Evolutionary conservation across 2,113 vertebrate genomes (phyloP), one percentile per base, ranked within the genome.

Genomic region (Forbesichthys agassizii): DNA sequence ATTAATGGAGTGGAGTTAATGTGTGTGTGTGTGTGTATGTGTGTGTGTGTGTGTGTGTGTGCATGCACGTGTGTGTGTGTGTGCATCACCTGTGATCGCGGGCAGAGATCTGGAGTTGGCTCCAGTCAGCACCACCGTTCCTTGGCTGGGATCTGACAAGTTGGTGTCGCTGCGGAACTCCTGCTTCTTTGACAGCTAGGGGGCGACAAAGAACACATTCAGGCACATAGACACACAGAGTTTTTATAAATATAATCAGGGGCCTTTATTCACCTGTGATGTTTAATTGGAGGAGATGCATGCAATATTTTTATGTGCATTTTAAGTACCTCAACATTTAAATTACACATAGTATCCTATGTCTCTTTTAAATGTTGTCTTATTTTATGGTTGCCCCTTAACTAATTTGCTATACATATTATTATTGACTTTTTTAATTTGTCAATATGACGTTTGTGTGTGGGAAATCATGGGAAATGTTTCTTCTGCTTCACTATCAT

Each of bases 121-220:
- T 10, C 12, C 85, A 49, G 87, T 87, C 76, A 93, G 54, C 3
- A 5, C 12, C 48, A 79, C 68, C 1, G 68, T 75, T 76, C 90
- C 92, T 36, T 92, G 92, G 65, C 90, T 95, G 65, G 96, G 92
- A 51, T 97, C 97, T 1, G 94, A 94, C 71, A 99, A 88, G 89
- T 99, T 98, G 86, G 97, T 99, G 86, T 98, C 98, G 75, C 98
- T 98, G 92, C 96, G 95, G 86, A 98, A 99, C 84, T 98, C 98
- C 0, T 95, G 94, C 76, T 98, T 99, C 87, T 96, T 96, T 65
- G 96, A 97, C 66, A 99, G 86, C 97, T 98, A 84, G 79, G 87
- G 59, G 70, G 83, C 66, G 64, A 88, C 70, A 88, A 8, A 89
- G 76, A 81, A 70, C 76, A 75, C 53, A 27, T 27, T 27, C 27